Conservation (phyloP, 2,888 invertebrate genomes). For the Lasioglossum lativentre region DNA sequence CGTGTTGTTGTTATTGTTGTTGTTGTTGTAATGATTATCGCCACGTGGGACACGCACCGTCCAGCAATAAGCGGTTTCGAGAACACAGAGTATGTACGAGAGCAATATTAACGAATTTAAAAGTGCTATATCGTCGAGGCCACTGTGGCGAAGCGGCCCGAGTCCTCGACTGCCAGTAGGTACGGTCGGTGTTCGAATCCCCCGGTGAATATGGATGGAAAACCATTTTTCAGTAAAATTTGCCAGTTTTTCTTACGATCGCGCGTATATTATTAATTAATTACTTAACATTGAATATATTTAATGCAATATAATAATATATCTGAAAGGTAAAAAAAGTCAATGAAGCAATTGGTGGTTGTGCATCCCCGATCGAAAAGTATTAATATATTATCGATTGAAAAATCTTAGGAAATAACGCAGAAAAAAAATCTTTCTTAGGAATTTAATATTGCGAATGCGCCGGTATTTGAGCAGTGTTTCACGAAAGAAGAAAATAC, state of each 20-base stretch:
- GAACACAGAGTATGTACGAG: background rate
- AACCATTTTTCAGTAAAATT: background rate
- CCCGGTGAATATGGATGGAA: background rate
- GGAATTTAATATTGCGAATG: conserved; percentile 73
- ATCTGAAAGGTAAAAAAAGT: background rate
- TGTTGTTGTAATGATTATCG: background rate
- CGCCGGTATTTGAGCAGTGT: conserved; percentile 69
- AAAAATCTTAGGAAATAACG: conserved; percentile 28
- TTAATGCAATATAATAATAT: background rate
- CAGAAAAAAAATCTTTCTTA: conserved; percentile 7
- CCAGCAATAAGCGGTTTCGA: background rate
- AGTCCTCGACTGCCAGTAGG: background rate
- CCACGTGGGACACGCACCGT: background rate
- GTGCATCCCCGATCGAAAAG: conserved; percentile 25
- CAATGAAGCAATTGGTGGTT: background rate
- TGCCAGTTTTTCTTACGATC: background rate
- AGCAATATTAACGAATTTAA: background rate
- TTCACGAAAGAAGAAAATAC: background rate
- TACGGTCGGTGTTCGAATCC: background rate
- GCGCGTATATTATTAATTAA: background rate
- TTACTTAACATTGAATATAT: background rate
- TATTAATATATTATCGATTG: background rate
- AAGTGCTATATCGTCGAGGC: background rate
- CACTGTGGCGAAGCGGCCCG: background rate
- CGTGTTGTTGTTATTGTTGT: background rate